These are phyloP conservation scores for Zosterops pallidus DNA, from an alignment of 2,113 vertebrate species.

Conservation along the genomic window DNA sequence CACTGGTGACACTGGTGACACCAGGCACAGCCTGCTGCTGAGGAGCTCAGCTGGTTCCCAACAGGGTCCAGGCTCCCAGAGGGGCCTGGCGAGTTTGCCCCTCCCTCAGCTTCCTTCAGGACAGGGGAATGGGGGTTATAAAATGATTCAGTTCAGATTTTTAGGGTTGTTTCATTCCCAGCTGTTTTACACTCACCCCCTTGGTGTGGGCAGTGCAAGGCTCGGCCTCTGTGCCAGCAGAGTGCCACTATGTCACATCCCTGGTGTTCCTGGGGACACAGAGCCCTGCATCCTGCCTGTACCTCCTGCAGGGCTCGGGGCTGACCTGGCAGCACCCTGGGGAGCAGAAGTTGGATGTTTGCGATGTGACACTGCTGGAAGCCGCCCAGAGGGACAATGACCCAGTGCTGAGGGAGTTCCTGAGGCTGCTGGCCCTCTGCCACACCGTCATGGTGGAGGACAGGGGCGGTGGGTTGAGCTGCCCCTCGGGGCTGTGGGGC, in stretches of 20 bases:
- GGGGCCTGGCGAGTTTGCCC: not conserved
- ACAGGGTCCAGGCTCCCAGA: fast-evolving
- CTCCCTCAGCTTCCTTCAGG: not conserved
- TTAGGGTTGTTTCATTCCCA: too few relatives aligned
- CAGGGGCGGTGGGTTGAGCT: constrained; percentile 72
- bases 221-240: fast-evolving
- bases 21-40: not conserved
- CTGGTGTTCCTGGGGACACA: fast-evolving
- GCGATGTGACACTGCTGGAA: constrained; percentile 68
- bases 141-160: fast-evolving
- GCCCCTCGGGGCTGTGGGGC: fast-evolving
- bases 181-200: not conserved
- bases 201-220: not conserved
- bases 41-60: not conserved
- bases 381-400: constrained; percentile 47
- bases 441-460: constrained; percentile 91
- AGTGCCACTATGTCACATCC: not conserved
- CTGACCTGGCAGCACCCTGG: constrained; percentile 74
- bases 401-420: constrained; percentile 76
- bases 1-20: not conserved
- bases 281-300: not conserved
- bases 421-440: constrained; percentile 86
- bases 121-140: fast-evolving
- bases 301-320: constrained; percentile 68
- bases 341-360: constrained; percentile 63